These are phyloP conservation scores for Araneus ventricosus DNA, from an alignment of 1,140 invertebrate species.

Conservation along the genomic window DNA sequence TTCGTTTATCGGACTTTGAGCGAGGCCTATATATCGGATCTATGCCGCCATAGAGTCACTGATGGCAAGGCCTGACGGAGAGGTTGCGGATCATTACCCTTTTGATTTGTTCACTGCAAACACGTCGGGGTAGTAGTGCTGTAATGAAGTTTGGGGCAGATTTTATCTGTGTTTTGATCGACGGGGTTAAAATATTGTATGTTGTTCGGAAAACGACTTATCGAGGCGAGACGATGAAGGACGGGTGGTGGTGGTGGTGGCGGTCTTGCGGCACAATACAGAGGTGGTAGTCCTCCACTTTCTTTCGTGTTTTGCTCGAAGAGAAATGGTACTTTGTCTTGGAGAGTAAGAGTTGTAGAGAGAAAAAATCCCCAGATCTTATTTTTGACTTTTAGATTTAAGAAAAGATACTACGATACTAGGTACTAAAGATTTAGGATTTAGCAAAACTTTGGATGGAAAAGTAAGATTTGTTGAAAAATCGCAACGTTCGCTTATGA, in stretches of 20 bases:
- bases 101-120: constrained; percentile 70
- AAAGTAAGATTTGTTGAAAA: no score
- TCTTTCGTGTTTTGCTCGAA: not conserved
- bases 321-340: no score
- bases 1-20: constrained; percentile 71
- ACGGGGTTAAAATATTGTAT: constrained; percentile 31
- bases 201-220: constrained; percentile 8
- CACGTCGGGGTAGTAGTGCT: not conserved
- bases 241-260: not conserved
- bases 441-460: no score
- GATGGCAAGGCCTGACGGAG: constrained; percentile 55
- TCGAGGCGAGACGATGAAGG: not conserved
- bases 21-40: constrained; percentile 56
- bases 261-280: not conserved
- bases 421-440: no score
- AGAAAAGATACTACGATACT: no score
- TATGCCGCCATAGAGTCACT: not conserved
- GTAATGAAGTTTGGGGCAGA: constrained; percentile 57
- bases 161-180: constrained; percentile 63
- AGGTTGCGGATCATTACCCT: constrained; percentile 66
- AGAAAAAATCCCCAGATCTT: no score
- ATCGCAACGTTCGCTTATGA: no score
- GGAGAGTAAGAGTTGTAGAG: no score
- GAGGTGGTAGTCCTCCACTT: not conserved
- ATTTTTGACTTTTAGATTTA: no score